phyloP scores from a whole-genome alignment of 2,797 vertebrate genomes.

The Halcyon badia region DNA sequence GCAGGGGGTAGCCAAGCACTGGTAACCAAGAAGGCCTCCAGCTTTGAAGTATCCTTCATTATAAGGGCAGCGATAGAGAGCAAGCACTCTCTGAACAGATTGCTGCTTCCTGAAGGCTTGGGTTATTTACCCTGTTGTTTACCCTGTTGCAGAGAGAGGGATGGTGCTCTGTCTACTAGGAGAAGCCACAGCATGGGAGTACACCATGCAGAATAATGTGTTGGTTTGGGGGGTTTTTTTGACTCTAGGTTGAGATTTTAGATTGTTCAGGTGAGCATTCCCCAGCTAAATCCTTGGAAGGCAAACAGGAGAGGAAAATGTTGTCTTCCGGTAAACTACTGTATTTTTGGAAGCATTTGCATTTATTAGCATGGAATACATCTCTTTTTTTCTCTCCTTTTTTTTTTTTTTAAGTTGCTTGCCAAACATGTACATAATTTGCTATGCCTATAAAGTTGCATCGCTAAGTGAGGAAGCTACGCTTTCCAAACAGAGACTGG shows the following conservation, averaged over 20 bases:
- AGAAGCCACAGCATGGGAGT: neutral
- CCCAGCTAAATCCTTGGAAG: neutral
- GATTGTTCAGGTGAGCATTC: constrained; percentile 33
- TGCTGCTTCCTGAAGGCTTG: neutral
- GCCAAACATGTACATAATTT: constrained; percentile 53
- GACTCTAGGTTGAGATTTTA: neutral
- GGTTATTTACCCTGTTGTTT: constrained; percentile 17
- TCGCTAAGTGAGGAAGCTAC: constrained; percentile 51
- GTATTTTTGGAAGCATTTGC: constrained; percentile 4
- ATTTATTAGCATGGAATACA: neutral
- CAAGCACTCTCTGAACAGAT: neutral
- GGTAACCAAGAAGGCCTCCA: constrained; percentile 77
- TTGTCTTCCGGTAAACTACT: constrained; percentile 13
- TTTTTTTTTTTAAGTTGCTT: neutral
- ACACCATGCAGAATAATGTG: neutral
- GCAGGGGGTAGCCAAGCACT: constrained; percentile 96
- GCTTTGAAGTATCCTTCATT: constrained; percentile 23
- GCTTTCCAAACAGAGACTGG: constrained; percentile 61
- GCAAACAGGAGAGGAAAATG: neutral
- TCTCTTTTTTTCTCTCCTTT: too few species aligned
- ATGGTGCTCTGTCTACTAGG: neutral
- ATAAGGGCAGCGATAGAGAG: neutral
- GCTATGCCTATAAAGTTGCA: constrained; percentile 71
- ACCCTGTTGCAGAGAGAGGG: neutral
- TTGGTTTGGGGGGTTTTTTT: neutral